Evolutionary conservation across 2,113 vertebrate species (phyloP).

Genomic region (Tringa solitaria): DNA sequence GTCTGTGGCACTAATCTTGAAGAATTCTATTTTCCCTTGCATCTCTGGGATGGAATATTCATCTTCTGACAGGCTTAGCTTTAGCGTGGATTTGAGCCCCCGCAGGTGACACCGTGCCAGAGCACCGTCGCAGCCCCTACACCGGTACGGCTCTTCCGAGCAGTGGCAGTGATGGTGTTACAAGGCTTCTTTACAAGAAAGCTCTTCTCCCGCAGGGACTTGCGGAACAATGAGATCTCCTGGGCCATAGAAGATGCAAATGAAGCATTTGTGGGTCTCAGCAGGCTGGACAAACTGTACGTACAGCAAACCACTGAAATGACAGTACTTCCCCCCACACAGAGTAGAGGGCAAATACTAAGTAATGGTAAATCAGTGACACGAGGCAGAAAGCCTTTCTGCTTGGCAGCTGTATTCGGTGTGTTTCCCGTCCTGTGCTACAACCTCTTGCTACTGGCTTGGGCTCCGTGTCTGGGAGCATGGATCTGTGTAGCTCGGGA

Average conservation of each 20-base stretch:
- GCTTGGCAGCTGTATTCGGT: neutral
- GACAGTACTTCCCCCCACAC: neutral
- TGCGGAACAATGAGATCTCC: constrained; percentile 84
- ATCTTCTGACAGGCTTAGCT: neutral
- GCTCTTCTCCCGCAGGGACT: constrained; percentile 74
- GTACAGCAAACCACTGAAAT: constrained; percentile 16
- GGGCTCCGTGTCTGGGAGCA: neutral
- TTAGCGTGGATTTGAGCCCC: neutral
- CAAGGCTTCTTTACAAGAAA: neutral
- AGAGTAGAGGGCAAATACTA: neutral
- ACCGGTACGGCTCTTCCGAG: neutral
- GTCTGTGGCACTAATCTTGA: neutral
- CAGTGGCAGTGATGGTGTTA: neutral
- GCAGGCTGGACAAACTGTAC: constrained; percentile 80
- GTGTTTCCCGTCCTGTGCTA: neutral
- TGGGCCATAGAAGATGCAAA: constrained; percentile 86
- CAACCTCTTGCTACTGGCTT: neutral
- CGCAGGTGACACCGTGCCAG: neutral
- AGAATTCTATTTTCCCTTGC: neutral
- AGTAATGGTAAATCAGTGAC: neutral
- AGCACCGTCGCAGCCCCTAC: neutral
- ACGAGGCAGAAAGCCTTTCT: neutral
- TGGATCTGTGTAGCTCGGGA: neutral
- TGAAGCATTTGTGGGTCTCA: constrained; percentile 81
- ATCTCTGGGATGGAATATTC: neutral